These are phyloP conservation scores for Diadegma fenestrale DNA, from an alignment of 2,888 invertebrate species.

Conservation along the genomic window DNA sequence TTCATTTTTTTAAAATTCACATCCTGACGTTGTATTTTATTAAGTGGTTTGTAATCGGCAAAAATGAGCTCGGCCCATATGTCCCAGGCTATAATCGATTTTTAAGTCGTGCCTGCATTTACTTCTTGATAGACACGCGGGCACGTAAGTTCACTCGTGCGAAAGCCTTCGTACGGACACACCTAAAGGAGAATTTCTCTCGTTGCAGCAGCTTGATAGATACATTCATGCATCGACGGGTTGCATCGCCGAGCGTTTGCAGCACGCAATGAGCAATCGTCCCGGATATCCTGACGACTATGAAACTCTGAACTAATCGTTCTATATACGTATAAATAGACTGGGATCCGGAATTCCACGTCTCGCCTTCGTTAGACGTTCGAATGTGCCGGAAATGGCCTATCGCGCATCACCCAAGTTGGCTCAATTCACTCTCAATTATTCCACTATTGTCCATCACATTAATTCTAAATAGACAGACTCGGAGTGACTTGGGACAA, in stretches of 20 bases:
- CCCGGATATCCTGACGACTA: slow-evolving; percentile 79
- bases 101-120: slow-evolving; percentile 45
- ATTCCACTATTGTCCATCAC: slow-evolving; percentile 13
- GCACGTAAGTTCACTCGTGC: slow-evolving; percentile 52
- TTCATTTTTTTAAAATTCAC: slow-evolving; percentile 23
- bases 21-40: not conserved
- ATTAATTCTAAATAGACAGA: not conserved
- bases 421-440: slow-evolving; percentile 38
- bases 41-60: slow-evolving; percentile 42
- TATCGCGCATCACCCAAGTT: slow-evolving; percentile 46
- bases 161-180: slow-evolving; percentile 41
- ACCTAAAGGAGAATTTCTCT: slow-evolving; percentile 37
- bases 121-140: slow-evolving; percentile 38
- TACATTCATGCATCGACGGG: slow-evolving; percentile 65
- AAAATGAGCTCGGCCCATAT: slow-evolving; percentile 25
- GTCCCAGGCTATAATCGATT: slow-evolving; percentile 52
- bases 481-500: not conserved
- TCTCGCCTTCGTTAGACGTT: slow-evolving; percentile 57
- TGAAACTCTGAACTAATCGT: slow-evolving; percentile 77
- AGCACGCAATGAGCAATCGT: slow-evolving; percentile 72
- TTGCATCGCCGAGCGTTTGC: slow-evolving; percentile 58
- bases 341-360: slow-evolving; percentile 68
- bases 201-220: slow-evolving; percentile 41
- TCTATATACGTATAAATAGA: slow-evolving; percentile 27
- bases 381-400: slow-evolving; percentile 62